Conservation (phyloP, 2,888 invertebrate genomes). For the Coecobrya sp. region DNA sequence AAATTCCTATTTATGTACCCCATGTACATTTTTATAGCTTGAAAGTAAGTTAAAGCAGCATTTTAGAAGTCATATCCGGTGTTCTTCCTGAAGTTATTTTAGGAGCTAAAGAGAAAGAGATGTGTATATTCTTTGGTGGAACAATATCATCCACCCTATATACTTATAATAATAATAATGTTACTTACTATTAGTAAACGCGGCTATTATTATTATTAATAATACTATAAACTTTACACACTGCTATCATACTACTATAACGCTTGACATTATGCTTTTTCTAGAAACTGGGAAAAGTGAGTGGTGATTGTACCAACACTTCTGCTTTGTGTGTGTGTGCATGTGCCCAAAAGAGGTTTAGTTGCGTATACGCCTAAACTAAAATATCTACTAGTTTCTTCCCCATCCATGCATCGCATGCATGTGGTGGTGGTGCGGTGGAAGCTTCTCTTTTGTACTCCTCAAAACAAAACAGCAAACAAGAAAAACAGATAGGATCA, state of each 20-base stretch:
- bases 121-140: neutral
- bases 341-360: neutral
- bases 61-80: slow-evolving; percentile 31
- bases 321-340: neutral
- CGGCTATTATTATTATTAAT: too few species aligned
- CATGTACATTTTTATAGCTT: neutral
- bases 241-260: neutral
- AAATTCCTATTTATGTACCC: too few species aligned
- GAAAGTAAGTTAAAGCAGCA: slow-evolving; percentile 1
- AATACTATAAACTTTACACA: too few species aligned
- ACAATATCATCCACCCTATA: neutral
- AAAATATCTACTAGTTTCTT: neutral
- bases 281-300: neutral
- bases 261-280: neutral
- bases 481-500: slow-evolving; percentile 46
- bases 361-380: too few species aligned
- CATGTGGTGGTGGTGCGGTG: too few species aligned
- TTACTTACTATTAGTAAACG: too few species aligned
- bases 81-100: slow-evolving; percentile 22
- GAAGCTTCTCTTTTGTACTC: slow-evolving; percentile 7
- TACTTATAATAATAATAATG: neutral
- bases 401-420: neutral
- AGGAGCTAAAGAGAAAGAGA: neutral
- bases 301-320: neutral
- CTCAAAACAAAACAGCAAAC: slow-evolving; percentile 36